Base-by-base conservation (phyloP, 2,888 invertebrate species). In the Catocala fraxini region DNA sequence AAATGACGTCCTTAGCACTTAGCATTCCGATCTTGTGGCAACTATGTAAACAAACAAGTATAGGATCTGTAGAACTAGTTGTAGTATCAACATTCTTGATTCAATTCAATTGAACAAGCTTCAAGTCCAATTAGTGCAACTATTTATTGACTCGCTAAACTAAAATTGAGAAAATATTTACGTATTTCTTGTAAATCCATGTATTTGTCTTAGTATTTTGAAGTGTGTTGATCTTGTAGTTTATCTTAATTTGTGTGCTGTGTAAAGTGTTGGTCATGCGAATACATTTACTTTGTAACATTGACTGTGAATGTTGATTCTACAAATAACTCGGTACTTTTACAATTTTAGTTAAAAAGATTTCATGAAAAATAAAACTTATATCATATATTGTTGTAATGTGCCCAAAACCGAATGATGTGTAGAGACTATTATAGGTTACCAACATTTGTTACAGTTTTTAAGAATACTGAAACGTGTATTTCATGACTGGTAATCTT, bases 11-110 rank as follows among this genome's bases (percentile, higher is more conserved):
- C 6, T 41, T 41, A 11, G 15, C 9, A 6, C 11, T n/a, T 5
- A 12, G 33, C 41, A 33, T 52, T 52, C 11, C 25, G 46, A 51
- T 42, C 46, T 39, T 6, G 47, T 13, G 5, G 33, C 34, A n/a
- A 10, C n/a, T 45, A 4, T 25, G 13, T 51, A 41, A 39, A 55
- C 35, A 45, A 45, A 52, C 46, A 43, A 59, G 33, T 47, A 42
- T 15, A 42, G 35, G 34, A 48, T 43, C 41, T 0, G n/a, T 39
- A 35, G 6, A 47, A 41, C 35, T 15, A 9, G 47, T 34, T 47
- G 46, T 33, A 46, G 25, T 43, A 59, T 59, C 53, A 59, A 48
- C 42, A 47, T 51, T 55, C 45, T 55, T 33, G 60, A 45, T 60
- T 15, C 45, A 25, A 56, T 51, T 45, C n/a, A 11, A 34, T 52